A percentile compares a stretch with the other conserved stretches of the same genome.
phyloP scores from a whole-genome alignment of 2,888 invertebrate genomes.

The Perizoma affinitatum region DNA sequence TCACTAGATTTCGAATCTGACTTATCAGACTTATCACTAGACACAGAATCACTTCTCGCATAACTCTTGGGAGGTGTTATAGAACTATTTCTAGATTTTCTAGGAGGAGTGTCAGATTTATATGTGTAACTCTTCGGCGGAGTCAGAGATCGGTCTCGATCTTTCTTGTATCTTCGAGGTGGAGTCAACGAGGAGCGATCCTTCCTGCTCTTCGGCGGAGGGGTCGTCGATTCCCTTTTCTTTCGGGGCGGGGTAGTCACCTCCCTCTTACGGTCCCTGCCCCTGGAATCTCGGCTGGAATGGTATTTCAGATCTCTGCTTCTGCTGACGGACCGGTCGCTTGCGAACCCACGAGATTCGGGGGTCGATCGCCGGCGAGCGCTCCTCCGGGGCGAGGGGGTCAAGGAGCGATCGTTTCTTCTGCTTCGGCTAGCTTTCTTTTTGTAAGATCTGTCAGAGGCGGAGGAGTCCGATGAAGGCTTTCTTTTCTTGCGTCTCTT shows the following conservation, averaged over 20 bases:
- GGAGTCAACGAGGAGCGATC: constrained; percentile 61
- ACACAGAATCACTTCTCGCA: constrained; percentile 58
- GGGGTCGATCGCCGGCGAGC: constrained; percentile 51
- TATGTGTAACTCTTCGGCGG: constrained; percentile 57
- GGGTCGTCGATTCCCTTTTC: constrained; percentile 37
- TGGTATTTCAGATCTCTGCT: constrained; percentile 47
- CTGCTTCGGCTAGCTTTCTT: constrained; percentile 45
- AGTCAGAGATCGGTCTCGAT: constrained; percentile 48
- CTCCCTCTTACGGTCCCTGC: constrained; percentile 49
- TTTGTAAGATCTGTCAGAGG: constrained; percentile 61
- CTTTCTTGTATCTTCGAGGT: constrained; percentile 53
- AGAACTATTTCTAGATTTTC: constrained; percentile 61
- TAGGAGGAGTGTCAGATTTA: constrained; percentile 51
- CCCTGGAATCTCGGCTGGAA: constrained; percentile 51
- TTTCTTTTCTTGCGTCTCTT: constrained; percentile 44
- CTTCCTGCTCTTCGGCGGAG: constrained; percentile 53
- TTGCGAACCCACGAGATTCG: constrained; percentile 39
- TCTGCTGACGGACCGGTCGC: constrained; percentile 27
- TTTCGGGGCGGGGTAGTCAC: constrained; percentile 52
- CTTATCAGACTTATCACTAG: constrained; percentile 58
- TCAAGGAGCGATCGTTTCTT: constrained; percentile 49
- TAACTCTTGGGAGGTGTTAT: constrained; percentile 75
- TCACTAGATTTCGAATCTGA: constrained; percentile 49
- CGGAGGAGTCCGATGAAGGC: constrained; percentile 63
- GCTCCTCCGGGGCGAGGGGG: constrained; percentile 54